These are phyloP conservation scores for Thereva unica DNA, from an alignment of 2,888 invertebrate species.

Conservation along the genomic window DNA sequence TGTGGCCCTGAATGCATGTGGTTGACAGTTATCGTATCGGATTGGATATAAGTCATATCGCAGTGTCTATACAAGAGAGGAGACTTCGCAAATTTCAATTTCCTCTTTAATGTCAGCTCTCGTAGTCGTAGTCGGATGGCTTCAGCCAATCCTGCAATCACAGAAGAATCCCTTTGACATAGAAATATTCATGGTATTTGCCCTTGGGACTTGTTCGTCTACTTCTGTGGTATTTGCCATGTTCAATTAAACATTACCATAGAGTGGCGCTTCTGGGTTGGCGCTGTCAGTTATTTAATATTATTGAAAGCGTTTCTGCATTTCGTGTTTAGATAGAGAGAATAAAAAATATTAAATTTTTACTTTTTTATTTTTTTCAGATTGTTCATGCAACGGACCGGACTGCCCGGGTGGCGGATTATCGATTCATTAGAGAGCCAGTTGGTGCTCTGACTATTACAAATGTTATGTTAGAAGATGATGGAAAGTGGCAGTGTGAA, in stretches of 20 bases:
- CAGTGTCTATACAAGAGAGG: neutral
- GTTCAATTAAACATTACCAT: too few relatives aligned
- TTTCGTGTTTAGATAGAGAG: neutral
- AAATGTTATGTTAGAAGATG: constrained; percentile 65
- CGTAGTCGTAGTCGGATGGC: neutral
- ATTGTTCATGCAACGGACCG: constrained; percentile 28
- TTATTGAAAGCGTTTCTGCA: too few relatives aligned
- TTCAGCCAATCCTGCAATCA: too few relatives aligned
- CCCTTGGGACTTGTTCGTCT: too few relatives aligned
- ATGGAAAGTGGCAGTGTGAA: constrained; percentile 75
- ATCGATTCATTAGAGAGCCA: constrained; percentile 57
- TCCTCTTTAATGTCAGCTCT: constrained; percentile 3
- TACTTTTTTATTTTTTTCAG: constrained; percentile 22
- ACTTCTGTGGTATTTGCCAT: too few relatives aligned
- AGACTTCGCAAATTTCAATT: constrained; percentile 15
- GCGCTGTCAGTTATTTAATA: too few relatives aligned
- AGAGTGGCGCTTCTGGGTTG: too few relatives aligned
- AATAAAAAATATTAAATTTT: constrained; percentile 1
- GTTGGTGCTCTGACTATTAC: constrained; percentile 58
- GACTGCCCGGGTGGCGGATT: constrained; percentile 51
- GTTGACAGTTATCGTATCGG: constrained; percentile 19
- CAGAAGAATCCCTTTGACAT: too few relatives aligned
- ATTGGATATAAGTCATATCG: constrained; percentile 1
- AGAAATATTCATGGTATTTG: too few relatives aligned
- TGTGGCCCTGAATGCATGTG: neutral